These are phyloP conservation scores for Oophaga pumilio DNA, from an alignment of 2,113 vertebrate species.

Conservation along the genomic window DNA sequence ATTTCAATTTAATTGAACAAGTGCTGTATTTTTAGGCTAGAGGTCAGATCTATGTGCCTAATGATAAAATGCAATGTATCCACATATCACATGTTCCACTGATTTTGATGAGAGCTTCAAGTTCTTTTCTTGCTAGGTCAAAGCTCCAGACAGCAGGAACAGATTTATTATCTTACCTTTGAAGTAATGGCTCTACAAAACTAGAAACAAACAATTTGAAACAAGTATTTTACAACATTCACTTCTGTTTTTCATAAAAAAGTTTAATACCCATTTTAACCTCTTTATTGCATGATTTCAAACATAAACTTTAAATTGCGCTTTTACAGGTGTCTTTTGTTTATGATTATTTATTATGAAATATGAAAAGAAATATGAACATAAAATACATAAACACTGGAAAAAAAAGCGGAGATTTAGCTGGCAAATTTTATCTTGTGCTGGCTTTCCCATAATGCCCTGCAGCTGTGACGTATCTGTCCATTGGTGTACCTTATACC, in stretches of 20 bases:
- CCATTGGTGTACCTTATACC: too few species aligned
- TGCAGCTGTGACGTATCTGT: too few species aligned
- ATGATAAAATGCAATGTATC: slow-evolving; percentile 32
- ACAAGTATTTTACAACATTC: neutral
- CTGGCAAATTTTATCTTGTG: too few species aligned
- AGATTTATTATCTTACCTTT: slow-evolving; percentile 34
- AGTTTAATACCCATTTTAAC: neutral
- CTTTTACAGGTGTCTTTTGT: neutral
- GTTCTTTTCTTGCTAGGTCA: slow-evolving; percentile 27
- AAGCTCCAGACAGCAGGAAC: neutral
- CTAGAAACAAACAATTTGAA: neutral
- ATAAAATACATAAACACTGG: too few species aligned
- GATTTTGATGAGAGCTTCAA: slow-evolving; percentile 11
- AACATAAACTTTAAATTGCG: neutral
- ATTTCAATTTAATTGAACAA: slow-evolving; percentile 45
- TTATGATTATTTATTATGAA: neutral
- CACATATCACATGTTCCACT: neutral
- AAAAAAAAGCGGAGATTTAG: too few species aligned
- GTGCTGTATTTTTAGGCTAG: slow-evolving; percentile 2
- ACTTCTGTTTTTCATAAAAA: neutral
- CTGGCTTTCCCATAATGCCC: too few species aligned
- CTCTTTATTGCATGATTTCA: neutral
- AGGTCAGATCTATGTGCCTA: slow-evolving; percentile 35
- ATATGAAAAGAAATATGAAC: neutral
- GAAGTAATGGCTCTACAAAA: slow-evolving; percentile 1